Evolutionary conservation across 2,113 vertebrate species (phyloP).

Genomic region (Aspidoscelis tigris): DNA sequence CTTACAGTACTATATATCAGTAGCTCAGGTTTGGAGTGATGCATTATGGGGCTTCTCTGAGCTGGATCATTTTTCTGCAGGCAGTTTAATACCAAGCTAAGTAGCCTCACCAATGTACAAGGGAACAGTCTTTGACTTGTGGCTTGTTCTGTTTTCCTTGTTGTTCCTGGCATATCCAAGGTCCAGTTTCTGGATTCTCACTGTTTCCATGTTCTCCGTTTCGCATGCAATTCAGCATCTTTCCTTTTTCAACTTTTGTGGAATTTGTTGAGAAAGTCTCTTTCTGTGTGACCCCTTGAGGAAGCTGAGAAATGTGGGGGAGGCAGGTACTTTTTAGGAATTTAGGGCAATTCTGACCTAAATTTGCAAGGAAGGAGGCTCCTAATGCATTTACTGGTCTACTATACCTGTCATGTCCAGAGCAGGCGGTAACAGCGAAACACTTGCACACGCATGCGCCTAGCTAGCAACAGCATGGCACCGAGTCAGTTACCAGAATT

Average conservation of each 20-base stretch:
- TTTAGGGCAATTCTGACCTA: too few species aligned
- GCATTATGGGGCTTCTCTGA: not conserved
- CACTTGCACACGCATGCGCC: too few species aligned
- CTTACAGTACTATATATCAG: not conserved
- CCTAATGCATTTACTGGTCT: too few species aligned
- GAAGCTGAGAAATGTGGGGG: rapidly evolving
- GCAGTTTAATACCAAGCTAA: not conserved
- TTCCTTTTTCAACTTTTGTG: not conserved
- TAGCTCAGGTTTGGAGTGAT: too few species aligned
- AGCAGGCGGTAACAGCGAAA: too few species aligned
- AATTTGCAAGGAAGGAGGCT: too few species aligned
- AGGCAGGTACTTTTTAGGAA: rapidly evolving
- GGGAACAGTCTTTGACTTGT: not conserved
- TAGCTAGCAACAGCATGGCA: too few species aligned
- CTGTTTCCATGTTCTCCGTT: constrained; percentile 50
- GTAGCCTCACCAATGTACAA: too few species aligned
- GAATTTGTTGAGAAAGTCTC: not conserved
- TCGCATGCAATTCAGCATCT: constrained; percentile 18
- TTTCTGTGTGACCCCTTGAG: too few species aligned
- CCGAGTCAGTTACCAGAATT: too few species aligned
- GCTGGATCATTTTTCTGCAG: not conserved
- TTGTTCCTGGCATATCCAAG: not conserved
- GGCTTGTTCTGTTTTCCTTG: not conserved
- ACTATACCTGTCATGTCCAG: too few species aligned
- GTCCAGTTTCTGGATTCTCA: not conserved